A percentile compares a stretch with the other conserved stretches of the same genome.
phyloP scores from a whole-genome alignment of 2,797 vertebrate genomes.

The Clamator glandarius region DNA sequence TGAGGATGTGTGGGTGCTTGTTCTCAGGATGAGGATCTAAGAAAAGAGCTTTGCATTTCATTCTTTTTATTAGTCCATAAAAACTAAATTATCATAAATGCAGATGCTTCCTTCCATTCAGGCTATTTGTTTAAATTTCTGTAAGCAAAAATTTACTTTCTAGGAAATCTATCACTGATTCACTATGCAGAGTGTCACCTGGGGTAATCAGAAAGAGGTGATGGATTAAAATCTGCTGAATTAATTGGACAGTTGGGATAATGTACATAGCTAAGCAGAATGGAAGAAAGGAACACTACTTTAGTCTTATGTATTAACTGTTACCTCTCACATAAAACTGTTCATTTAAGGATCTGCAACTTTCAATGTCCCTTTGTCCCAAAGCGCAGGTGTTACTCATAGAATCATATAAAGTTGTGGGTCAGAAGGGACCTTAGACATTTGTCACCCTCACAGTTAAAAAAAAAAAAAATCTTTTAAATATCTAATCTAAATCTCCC shows the following conservation, averaged over 20 bases:
- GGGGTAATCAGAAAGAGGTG: neutral
- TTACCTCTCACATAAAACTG: neutral
- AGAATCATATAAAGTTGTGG: too few relatives aligned
- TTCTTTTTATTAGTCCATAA: neutral
- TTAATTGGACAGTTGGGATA: neutral
- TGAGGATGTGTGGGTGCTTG: neutral
- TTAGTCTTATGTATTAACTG: neutral
- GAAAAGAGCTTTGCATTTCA: neutral
- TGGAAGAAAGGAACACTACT: neutral
- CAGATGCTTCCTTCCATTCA: neutral
- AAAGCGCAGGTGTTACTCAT: neutral
- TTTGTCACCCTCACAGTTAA: too few relatives aligned
- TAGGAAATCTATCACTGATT: neutral
- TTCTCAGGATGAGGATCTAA: neutral
- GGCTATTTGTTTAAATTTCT: neutral
- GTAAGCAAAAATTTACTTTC: too few relatives aligned
- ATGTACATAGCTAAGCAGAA: rapidly evolving
- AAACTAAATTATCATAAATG: neutral
- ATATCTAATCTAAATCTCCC: too few relatives aligned
- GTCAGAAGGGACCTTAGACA: too few relatives aligned
- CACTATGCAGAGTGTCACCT: neutral
- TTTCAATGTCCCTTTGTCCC: neutral
- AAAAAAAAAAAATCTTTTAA: too few relatives aligned
- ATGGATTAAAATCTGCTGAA: neutral
- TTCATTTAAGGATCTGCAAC: neutral